phyloP scores from a whole-genome alignment of 2,888 invertebrate genomes.

The Acanthosepion pharaonis region DNA sequence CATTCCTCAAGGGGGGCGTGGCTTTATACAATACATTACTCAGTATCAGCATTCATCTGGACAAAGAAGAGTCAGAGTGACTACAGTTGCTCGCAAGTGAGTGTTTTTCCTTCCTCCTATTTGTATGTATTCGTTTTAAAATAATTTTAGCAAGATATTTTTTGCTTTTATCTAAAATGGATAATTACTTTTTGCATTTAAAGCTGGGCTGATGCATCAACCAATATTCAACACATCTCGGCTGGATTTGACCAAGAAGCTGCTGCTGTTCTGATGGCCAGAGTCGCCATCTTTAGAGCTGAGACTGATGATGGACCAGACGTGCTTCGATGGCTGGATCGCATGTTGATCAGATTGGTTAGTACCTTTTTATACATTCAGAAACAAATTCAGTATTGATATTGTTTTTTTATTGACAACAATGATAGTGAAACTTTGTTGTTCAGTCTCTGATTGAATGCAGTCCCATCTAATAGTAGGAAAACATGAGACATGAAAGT shows the following conservation, averaged over 20 bases:
- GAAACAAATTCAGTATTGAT: too few species aligned
- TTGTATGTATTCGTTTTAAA: background rate
- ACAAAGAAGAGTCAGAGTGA: conserved; percentile 93
- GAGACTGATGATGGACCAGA: conserved; percentile 91
- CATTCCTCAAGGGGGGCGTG: conserved; percentile 95
- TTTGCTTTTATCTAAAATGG: conserved; percentile 35
- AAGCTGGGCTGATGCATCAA: conserved; percentile 95
- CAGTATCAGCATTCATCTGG: conserved; percentile 99
- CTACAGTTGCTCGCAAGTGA: conserved; percentile 96
- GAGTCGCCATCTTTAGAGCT: conserved; percentile 95
- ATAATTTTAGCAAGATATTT: background rate
- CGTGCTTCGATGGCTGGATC: conserved; percentile 97
- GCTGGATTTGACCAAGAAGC: conserved; percentile 99
- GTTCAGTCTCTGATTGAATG: too few species aligned
- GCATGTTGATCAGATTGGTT: conserved; percentile 96
- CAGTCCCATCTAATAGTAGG: too few species aligned
- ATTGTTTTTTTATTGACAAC: too few species aligned
- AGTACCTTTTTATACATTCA: conserved; percentile 43
- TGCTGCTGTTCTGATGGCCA: conserved; percentile 96
- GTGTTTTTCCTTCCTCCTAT: conserved; percentile 52
- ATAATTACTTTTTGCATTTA: background rate
- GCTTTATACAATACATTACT: conserved; percentile 97
- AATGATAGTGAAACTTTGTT: too few species aligned
- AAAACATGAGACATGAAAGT: too few species aligned
- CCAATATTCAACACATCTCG: conserved; percentile 89